These are phyloP conservation scores for Cerastis rubricosa DNA, from an alignment of 2,888 invertebrate species.

Conservation along the genomic window DNA sequence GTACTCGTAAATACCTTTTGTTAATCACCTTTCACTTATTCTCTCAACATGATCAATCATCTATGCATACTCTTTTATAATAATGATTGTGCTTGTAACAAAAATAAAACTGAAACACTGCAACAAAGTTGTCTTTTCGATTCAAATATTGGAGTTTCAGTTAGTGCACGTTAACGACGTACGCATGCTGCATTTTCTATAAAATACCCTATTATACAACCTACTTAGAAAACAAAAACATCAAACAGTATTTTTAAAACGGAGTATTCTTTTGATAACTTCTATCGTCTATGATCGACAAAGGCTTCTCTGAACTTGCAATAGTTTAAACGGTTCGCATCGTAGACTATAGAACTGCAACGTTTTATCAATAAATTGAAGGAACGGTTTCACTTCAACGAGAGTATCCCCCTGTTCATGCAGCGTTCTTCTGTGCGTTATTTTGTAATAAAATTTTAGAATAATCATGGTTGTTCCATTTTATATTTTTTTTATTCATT, in stretches of 20 bases:
- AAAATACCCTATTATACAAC: slow-evolving; percentile 13
- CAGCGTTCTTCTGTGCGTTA: too few relatives aligned
- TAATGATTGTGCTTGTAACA: not conserved
- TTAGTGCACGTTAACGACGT: too few relatives aligned
- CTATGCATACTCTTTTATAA: not conserved
- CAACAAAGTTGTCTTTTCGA: not conserved
- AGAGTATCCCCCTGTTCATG: too few relatives aligned
- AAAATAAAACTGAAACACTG: not conserved
- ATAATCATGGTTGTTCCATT: too few relatives aligned
- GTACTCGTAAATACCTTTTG: not conserved
- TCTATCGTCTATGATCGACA: slow-evolving; percentile 31
- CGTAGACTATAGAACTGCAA: slow-evolving; percentile 9
- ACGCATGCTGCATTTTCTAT: not conserved
- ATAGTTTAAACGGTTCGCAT: slow-evolving; percentile 49
- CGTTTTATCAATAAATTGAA: slow-evolving; percentile 17
- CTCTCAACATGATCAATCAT: not conserved
- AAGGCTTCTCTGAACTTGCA: slow-evolving; percentile 58
- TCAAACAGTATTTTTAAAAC: slow-evolving; percentile 34
- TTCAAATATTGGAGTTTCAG: not conserved
- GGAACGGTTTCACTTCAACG: not conserved
- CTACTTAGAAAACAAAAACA: slow-evolving; percentile 13
- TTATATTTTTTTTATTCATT: too few relatives aligned
- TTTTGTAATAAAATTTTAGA: too few relatives aligned
- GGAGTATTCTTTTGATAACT: slow-evolving; percentile 28
- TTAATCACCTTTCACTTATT: not conserved